Evolutionary conservation across 1,140 invertebrate species (phyloP), one percentile per base, ranked within the genome.

Genomic region (Rhizoglyphus robini): DNA sequence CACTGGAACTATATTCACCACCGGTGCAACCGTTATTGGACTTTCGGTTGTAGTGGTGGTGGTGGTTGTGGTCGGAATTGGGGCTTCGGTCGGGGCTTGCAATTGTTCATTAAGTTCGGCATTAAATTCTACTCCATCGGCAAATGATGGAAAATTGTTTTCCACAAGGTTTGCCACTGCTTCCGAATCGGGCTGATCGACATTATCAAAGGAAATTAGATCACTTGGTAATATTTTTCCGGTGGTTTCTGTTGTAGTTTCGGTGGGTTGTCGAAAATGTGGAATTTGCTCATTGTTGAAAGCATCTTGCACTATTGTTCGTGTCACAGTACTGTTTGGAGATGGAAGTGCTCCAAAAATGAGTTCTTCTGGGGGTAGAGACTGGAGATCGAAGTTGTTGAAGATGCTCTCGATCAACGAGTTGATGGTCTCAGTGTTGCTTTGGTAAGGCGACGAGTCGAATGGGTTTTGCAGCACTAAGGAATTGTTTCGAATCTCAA

Each of bases 311-410:
- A 54, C 51, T 11, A 54, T 27, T 20, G 51, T 54, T 25, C 20
- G 8, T 5, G 51, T 54, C 20, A 54, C 51, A 20, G 51, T 54
- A 8, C 15, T 23, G 20, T 54, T 54, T 32, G 8, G 51, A 27
- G 8, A 8, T 34, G 58, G 58, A 20, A 60, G 30, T 60, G 15
- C 15, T 5, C 58, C 58, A 27, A 60, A 60, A 20, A 60, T 23
- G 15, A 60, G 15, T 2, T 60, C 58, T 60, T 60, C 58, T 1
- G 58, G 58, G n/a, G 58, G 58, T 34, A 60, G 27, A 13, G 58
- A 60, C 29, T 60, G 58, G 11, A 60, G 58, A 46, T 8, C 27
- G 11, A 60, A 20, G 29, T 60, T 29, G 11, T 32, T 27, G 38
- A 60, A 60, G 11, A 60, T 32, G 15, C 36, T 60, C 11, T 18